Evolutionary conservation across 2,797 vertebrate species (phyloP).

Genomic region (Acanthurus lineatus): DNA sequence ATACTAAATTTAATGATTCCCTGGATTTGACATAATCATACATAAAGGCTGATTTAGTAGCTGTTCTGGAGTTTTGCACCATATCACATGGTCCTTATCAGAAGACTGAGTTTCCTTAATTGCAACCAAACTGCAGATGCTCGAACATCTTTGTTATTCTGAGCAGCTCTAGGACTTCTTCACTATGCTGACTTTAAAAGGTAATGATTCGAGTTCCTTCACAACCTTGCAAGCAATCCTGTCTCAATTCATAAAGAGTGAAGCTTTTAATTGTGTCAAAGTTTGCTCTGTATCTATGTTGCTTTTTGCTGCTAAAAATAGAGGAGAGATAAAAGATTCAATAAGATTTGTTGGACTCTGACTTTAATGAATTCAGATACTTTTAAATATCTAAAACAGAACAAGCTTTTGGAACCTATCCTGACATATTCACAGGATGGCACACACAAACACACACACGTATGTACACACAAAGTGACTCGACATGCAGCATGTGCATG

Average conservation of each 20-base stretch:
- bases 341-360: slow-evolving; percentile 18
- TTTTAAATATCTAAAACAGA: slow-evolving; percentile 31
- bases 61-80: neutral
- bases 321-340: slow-evolving; percentile 19
- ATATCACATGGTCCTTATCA: slow-evolving; percentile 4
- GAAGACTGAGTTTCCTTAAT: slow-evolving; percentile 2
- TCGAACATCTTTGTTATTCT: neutral
- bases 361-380: slow-evolving; percentile 37
- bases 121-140: slow-evolving; percentile 1
- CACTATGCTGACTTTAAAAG: neutral
- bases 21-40: neutral
- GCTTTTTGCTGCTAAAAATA: neutral
- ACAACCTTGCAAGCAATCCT: slow-evolving; percentile 6
- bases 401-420: slow-evolving; percentile 4
- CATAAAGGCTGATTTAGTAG: neutral
- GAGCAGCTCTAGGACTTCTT: neutral
- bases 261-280: neutral
- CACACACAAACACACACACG: slow-evolving; percentile 10
- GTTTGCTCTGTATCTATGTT: slow-evolving; percentile 15
- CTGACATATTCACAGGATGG: neutral
- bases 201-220: neutral
- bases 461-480: slow-evolving; percentile 12
- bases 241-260: neutral
- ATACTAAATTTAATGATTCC: neutral
- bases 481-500: slow-evolving; percentile 37